phyloP scores from a whole-genome alignment of 2,888 invertebrate genomes.

The Choreutis nemorana region DNA sequence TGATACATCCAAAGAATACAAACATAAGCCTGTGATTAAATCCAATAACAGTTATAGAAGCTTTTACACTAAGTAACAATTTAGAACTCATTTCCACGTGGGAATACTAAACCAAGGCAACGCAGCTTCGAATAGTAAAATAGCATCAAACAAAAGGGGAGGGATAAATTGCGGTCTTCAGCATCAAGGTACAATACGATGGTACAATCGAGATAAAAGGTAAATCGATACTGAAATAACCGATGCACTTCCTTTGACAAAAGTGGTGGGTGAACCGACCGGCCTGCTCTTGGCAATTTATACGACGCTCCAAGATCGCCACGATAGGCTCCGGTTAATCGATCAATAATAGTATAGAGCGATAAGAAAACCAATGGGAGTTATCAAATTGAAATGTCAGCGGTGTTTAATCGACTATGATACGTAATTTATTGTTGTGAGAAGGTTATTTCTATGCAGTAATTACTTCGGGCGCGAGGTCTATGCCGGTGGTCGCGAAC shows the following conservation, averaged over 20 bases:
- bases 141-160: conserved; percentile 39
- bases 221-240: conserved; percentile 54
- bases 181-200: conserved; percentile 31
- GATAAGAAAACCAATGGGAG: conserved; percentile 37
- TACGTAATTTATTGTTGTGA: conserved; percentile 16
- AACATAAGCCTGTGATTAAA: background rate
- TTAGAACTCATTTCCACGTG: too few relatives aligned
- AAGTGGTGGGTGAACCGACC: conserved; percentile 24
- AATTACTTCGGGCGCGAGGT: too few relatives aligned
- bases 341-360: conserved; percentile 52
- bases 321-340: conserved; percentile 45
- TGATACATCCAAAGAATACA: conserved; percentile 12
- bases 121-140: conserved; percentile 47
- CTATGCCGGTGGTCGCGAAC: too few relatives aligned
- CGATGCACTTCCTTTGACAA: conserved; percentile 61
- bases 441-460: too few relatives aligned
- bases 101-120: too few relatives aligned
- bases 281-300: conserved; percentile 35
- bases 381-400: conserved; percentile 52
- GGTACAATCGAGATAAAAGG: conserved; percentile 37
- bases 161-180: conserved; percentile 42
- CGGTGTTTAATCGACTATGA: conserved; percentile 34
- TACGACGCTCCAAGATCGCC: conserved; percentile 38
- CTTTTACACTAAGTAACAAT: too few relatives aligned
- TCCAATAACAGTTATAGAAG: background rate